These are phyloP conservation scores for Drosophila formosana DNA, from an alignment of 2,888 invertebrate genomes.

Conservation along the genomic window DNA sequence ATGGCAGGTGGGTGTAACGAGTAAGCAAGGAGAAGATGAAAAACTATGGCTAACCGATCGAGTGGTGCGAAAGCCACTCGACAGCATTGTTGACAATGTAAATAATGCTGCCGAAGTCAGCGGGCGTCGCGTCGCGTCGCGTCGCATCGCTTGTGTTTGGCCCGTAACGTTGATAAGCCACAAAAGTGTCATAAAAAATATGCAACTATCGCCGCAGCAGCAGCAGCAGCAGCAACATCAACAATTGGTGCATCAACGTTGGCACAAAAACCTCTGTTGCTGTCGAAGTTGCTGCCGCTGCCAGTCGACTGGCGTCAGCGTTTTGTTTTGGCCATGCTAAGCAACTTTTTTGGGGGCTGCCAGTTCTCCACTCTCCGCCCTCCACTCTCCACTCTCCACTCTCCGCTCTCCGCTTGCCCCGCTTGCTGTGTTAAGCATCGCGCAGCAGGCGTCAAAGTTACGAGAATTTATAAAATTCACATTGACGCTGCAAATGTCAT, in stretches of 20 bases:
- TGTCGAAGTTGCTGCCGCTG: slow-evolving; percentile 20
- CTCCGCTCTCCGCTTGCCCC: neutral
- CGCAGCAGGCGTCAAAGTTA: slow-evolving; percentile 76
- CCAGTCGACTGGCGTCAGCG: slow-evolving; percentile 56
- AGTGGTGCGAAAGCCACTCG: slow-evolving; percentile 59
- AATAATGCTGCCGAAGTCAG: slow-evolving; percentile 60
- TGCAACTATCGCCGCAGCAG: slow-evolving; percentile 59
- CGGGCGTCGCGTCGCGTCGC: neutral
- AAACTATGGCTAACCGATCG: slow-evolving; percentile 43
- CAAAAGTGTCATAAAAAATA: slow-evolving; percentile 81
- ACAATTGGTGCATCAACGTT: neutral
- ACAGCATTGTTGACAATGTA: slow-evolving; percentile 76
- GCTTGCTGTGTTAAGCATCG: slow-evolving; percentile 17
- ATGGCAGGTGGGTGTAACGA: neutral
- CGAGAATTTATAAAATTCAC: slow-evolving; percentile 81
- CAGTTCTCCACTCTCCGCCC: neutral
- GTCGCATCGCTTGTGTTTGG: slow-evolving; percentile 56
- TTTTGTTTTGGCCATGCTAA: slow-evolving; percentile 72
- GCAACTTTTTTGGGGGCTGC: slow-evolving; percentile 51
- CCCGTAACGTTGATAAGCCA: slow-evolving; percentile 76
- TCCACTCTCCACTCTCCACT: neutral
- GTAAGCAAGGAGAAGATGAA: slow-evolving; percentile 10
- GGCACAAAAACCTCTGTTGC: slow-evolving; percentile 14
- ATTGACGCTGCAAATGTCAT: slow-evolving; percentile 80
- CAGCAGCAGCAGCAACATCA: slow-evolving; percentile 1